These are phyloP conservation scores for Neocrepidodera transversa DNA, from an alignment of 2,888 invertebrate genomes.

Conservation along the genomic window DNA sequence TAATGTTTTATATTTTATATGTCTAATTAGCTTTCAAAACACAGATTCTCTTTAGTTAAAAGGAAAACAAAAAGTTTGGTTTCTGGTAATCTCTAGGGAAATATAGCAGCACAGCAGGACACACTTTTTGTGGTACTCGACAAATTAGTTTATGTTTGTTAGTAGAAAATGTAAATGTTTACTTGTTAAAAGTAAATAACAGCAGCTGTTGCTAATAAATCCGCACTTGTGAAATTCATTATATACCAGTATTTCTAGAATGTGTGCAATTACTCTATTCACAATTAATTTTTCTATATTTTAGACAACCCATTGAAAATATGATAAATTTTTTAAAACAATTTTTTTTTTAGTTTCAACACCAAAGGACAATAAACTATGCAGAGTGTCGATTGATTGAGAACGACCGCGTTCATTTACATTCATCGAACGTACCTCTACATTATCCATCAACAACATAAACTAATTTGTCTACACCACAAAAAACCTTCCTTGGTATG, in stretches of 20 bases:
- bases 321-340: no score
- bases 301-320: no score
- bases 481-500: constrained; percentile 27
- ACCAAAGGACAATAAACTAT: background rate
- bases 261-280: no score
- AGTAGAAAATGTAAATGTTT: constrained; percentile 22
- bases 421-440: constrained; percentile 24
- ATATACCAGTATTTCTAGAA: no score
- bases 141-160: constrained; percentile 36
- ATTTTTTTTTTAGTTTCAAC: no score
- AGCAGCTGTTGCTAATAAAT: constrained; percentile 15
- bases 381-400: constrained; percentile 11
- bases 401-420: constrained; percentile 18
- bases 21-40: background rate
- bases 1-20: no score
- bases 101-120: background rate
- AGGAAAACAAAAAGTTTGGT: background rate
- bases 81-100: background rate
- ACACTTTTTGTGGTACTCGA: constrained; percentile 20
- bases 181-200: constrained; percentile 23
- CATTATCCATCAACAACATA: constrained; percentile 30
- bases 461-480: constrained; percentile 37
- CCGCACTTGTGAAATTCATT: background rate
- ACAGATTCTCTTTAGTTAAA: background rate
- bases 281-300: no score